Evolutionary conservation across 2,888 invertebrate genomes (phyloP), one percentile per base, ranked within the genome.

Genomic region (Ectemnius cavifrons): DNA sequence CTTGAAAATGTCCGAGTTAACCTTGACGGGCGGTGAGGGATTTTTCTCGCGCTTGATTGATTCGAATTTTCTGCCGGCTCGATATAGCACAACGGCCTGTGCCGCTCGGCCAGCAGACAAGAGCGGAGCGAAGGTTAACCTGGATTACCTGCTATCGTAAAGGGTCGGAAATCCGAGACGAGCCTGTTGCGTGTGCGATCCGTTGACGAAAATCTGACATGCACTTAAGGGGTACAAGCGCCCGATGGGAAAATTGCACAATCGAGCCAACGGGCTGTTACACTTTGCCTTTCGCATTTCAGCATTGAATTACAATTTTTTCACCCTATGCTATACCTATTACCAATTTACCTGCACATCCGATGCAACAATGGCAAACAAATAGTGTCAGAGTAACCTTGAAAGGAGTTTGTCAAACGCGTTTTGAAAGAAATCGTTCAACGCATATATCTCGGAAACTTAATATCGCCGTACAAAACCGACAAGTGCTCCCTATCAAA

Each of bases 11-110:
- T 61, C 57, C 23, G 69, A 82, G 79, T 79, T 79, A 82, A 78
- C 71, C 75, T 79, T 67, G 72, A 74, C 62, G 66, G 63, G 67
- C 23, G 71, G 64, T 52, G 71, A 77, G 68, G 73, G 82, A 81
- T 81, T 82, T 72, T 83, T 81, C 78, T 84, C 76, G 78, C 81
- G 85, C 83, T 82, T 81, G 78, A 80, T 80, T 80, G 81, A 81
- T 73, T 76, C 75, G 62, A 78, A 72, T 62, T 73, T 72, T 77
- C 60, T 56, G 71, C 59, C 49, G 23, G 14, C 62, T 20, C 52
- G 63, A 67, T 65, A 65, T 78, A 71, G 80, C 79, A 37, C 37
- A 37, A 37, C 37, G 8, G 37, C 0, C 37, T 37, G 37, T 8
- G 37, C 8, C 37, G 5, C 8, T 11, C 8, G 23, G 23, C 23